Conservation (phyloP, 2,888 invertebrate genomes). For the Abrostola triplasia region DNA sequence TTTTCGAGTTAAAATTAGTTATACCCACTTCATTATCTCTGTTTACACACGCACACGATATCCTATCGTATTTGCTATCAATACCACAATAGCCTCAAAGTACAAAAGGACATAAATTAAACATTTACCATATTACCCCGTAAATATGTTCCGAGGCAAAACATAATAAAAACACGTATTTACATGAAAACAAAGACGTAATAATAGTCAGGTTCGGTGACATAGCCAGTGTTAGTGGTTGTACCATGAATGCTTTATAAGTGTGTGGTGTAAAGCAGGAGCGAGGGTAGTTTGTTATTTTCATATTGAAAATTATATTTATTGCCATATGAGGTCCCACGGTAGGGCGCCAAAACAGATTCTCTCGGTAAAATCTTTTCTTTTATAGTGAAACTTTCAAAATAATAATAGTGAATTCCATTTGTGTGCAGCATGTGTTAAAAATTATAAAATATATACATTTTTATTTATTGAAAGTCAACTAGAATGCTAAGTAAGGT, state of each 20-base stretch:
- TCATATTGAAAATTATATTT: not conserved
- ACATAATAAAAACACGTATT: slow-evolving; percentile 42
- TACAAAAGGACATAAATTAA: slow-evolving; percentile 12
- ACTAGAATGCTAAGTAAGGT: too few species aligned
- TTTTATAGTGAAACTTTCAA: too few species aligned
- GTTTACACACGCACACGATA: not conserved
- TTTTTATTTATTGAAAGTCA: too few species aligned
- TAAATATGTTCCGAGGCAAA: slow-evolving; percentile 8
- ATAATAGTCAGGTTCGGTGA: slow-evolving; percentile 68
- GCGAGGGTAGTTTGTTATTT: not conserved
- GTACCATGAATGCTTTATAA: slow-evolving; percentile 74
- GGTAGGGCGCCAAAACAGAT: not conserved
- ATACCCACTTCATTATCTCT: too few species aligned
- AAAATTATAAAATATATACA: too few species aligned
- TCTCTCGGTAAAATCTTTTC: not conserved
- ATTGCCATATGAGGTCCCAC: not conserved
- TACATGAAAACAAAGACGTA: slow-evolving; percentile 58
- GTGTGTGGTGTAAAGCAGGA: not conserved
- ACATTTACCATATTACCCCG: slow-evolving; percentile 20
- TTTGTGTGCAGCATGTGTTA: too few species aligned
- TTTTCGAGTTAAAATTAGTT: too few species aligned
- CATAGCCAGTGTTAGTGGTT: slow-evolving; percentile 64
- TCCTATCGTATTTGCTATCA: not conserved
- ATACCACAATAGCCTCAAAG: not conserved
- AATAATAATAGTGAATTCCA: too few species aligned